These are phyloP conservation scores for Erebia ligea DNA, from an alignment of 2,888 invertebrate species.

Conservation along the genomic window DNA sequence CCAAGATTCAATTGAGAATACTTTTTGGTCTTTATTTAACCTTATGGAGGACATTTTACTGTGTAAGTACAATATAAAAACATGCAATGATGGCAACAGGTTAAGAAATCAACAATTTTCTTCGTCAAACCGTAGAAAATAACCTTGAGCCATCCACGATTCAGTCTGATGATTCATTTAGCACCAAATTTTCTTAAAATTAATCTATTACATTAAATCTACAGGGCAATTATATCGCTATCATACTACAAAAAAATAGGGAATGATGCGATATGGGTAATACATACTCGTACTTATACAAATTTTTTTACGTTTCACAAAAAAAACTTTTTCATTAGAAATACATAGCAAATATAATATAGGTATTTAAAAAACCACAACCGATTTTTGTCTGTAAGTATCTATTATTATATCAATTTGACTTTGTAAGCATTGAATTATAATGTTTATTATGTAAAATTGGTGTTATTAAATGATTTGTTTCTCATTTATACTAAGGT, in stretches of 20 bases:
- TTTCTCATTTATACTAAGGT: background rate
- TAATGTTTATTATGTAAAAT: background rate
- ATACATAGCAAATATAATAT: background rate
- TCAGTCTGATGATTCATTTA: conserved; percentile 72
- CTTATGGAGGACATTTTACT: background rate
- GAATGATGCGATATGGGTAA: conserved; percentile 71
- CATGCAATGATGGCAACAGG: conserved; percentile 47
- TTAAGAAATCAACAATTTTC: conserved; percentile 36
- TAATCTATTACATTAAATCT: conserved; percentile 52
- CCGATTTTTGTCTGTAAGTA: background rate
- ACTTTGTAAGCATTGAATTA: background rate
- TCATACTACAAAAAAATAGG: conserved; percentile 66
- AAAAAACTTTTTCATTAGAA: conserved; percentile 1
- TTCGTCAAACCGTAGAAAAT: conserved; percentile 38
- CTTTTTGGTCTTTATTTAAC: background rate
- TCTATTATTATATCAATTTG: background rate
- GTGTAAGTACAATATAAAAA: conserved; percentile 23
- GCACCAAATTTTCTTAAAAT: conserved; percentile 73
- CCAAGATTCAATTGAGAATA: conserved; percentile 15
- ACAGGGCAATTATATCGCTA: conserved; percentile 60
- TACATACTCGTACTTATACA: background rate
- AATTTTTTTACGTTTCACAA: conserved; percentile 15
- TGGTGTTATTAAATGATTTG: background rate
- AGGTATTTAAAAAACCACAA: background rate
- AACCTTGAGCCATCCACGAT: conserved; percentile 66